Evolutionary conservation across 1,140 invertebrate species (phyloP), one percentile per base, ranked within the genome.

Genomic region (Phocides pigmalion): DNA sequence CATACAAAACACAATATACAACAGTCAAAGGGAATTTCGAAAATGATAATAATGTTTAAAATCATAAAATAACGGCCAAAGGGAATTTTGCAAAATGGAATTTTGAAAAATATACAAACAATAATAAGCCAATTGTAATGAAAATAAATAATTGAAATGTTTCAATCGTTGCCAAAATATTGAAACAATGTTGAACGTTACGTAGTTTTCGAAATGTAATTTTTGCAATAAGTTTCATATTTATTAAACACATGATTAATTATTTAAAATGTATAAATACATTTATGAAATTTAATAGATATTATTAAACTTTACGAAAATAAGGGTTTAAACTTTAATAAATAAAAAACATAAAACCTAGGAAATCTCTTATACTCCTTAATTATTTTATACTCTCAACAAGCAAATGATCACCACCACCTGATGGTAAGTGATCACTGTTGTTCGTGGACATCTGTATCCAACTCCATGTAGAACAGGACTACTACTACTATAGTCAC

Each of bases 21-120:
- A 76, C 46, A 74, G 32, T 72, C 79, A 81, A 78, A 82, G 49
- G 68, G 82, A 89, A 89, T 87, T 87, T 87, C 62, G 85, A 87
- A 58, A 86, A 79, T 74, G 15, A 82, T 37, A 72, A 72, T 56
- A 68, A 72, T 37, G 66, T 50, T 73, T 46, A 47, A 54, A 49
- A 49, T 56, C n/a, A 72, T 47, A 78, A 62, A n/a, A 76, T 46
- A 58, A 58, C 54, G 68, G 50, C 70, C 79, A 81, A 79, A 82
- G 42, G 68, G 22, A 68, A 72, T 72, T 76, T 70, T 66, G 44
- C 35, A 12, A 19, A 47, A 56, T 49, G 53, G 47, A 64, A 74
- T 64, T 74, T 72, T 44, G 25, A 71, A 47, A 62, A 62, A 20
- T 19, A 49, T 44, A 49, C 8, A 37, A 61, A 61, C 25, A 14